phyloP scores from a whole-genome alignment of 2,113 vertebrate species.

The Sinocyclocheilus anshuiensis region DNA sequence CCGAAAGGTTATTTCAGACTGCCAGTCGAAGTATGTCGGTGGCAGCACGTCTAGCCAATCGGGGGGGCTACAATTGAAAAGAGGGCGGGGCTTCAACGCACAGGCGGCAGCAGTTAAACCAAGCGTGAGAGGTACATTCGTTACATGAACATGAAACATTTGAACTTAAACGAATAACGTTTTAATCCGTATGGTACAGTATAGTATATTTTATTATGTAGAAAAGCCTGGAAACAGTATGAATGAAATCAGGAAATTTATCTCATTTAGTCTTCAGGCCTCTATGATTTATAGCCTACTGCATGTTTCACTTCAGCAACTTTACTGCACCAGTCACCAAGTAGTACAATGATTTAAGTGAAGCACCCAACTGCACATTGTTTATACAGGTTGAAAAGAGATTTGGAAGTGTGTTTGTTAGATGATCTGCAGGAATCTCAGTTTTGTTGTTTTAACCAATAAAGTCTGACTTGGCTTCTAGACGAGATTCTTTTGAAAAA shows the following conservation, averaged over 20 bases:
- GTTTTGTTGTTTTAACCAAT: not conserved
- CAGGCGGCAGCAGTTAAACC: slow-evolving; percentile 10
- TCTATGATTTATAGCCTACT: not conserved
- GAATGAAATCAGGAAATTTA: not conserved
- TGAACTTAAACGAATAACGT: not conserved
- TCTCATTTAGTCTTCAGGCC: not conserved
- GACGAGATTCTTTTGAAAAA: not conserved
- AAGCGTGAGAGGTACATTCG: not conserved
- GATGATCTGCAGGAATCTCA: not conserved
- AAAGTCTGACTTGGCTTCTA: not conserved
- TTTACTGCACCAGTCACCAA: not conserved
- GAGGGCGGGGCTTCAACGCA: slow-evolving; percentile 65
- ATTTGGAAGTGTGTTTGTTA: not conserved
- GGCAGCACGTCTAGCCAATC: slow-evolving; percentile 67
- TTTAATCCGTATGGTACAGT: not conserved
- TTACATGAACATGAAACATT: not conserved
- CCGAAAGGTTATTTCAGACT: slow-evolving; percentile 22
- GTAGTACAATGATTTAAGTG: not conserved
- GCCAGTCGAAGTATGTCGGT: slow-evolving; percentile 51
- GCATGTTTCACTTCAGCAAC: not conserved
- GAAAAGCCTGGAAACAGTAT: not conserved
- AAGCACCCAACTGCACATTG: not conserved
- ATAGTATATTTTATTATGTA: not conserved
- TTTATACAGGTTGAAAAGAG: not conserved
- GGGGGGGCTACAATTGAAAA: slow-evolving; percentile 64